Conservation (phyloP, 2,888 invertebrate genomes). For the Tachina grossa region DNA sequence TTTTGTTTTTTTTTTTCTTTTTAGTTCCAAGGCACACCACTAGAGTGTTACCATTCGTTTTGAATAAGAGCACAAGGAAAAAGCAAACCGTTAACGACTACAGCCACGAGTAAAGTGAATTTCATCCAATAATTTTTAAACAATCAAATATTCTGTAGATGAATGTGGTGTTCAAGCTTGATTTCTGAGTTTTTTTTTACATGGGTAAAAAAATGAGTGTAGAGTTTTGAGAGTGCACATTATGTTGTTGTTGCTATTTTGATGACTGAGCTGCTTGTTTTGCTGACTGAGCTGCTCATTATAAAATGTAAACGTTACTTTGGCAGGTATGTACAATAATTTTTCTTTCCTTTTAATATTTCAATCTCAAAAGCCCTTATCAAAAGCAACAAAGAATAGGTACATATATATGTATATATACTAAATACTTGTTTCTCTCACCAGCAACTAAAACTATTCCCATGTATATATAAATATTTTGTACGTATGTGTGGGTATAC, state of each 20-base stretch:
- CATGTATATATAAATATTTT: conserved; percentile 1
- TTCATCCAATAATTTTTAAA: conserved; percentile 68
- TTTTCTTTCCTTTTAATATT: conserved; percentile 32
- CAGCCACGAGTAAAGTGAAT: conserved; percentile 73
- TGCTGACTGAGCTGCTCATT: conserved; percentile 45
- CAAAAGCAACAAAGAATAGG: conserved; percentile 29
- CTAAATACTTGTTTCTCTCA: conserved; percentile 57
- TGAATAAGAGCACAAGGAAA: conserved; percentile 21
- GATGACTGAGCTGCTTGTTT: conserved; percentile 44
- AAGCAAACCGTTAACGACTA: conserved; percentile 71
- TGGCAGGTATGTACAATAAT: conserved; percentile 67
- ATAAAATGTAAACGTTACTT: conserved; percentile 57
- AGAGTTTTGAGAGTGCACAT: conserved; percentile 33
- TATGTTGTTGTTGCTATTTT: conserved; percentile 2
- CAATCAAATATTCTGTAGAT: conserved; percentile 57
- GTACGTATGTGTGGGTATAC: not conserved
- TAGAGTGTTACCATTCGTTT: conserved; percentile 62
- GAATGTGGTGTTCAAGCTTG: conserved; percentile 48
- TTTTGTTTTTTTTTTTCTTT: conserved; percentile 36
- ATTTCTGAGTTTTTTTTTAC: conserved; percentile 39
- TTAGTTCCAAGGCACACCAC: conserved; percentile 67
- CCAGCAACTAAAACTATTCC: conserved; percentile 34
- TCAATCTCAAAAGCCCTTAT: conserved; percentile 34
- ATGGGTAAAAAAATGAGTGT: conserved; percentile 48
- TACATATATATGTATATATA: not conserved